Base-by-base conservation (phyloP, 2,888 invertebrate species). In the Athripsodes cinereus region DNA sequence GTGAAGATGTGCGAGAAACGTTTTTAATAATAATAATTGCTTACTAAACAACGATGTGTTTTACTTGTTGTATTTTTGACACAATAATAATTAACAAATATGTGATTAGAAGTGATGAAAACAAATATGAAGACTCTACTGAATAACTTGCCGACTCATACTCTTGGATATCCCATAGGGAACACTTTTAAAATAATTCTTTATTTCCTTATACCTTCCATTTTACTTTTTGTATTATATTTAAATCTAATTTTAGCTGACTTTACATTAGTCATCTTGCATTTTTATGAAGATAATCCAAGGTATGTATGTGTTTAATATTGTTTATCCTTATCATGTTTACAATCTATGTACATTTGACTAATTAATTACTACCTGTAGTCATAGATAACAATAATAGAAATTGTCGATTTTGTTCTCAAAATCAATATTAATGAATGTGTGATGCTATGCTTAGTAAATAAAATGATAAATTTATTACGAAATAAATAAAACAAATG, bases 211-310 rank as follows among this genome's bases (percentile, higher is more conserved):
- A 67, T 84, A 34, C 85, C 86, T 50, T 72, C 79, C 2, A 62
- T 81, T n/a, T 66, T 81, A 34, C 83, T 83, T 11, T 79, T 86
- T 47, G 62, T 83, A 1, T 70, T 88, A 22, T 91, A 87, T 66
- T 74, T 88, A 34, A 73, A 84, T 2, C 78, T 89, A 53, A 83
- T 87, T 40, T 81, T 86, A 18, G 81, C 81, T 46, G 90, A 90
- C 68, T 69, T 86, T 26, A 83, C 84, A 1, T 76, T 89, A 1
- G 79, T 85, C 52, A 76, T 79, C 61, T 82, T 85, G 68, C 85
- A 88, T 67, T 82, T 82, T 63, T 73, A 73, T 18, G 81, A 82
- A 66, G 76, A 78, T 2, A 81, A 86, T 68, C 72, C 79, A 16
- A 69, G 74, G 73, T 80, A 74, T 75, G 80, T 47, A 20, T 5